Evolutionary conservation across 2,888 invertebrate species (phyloP).

Genomic region (Chamaedrilus cognettii): DNA sequence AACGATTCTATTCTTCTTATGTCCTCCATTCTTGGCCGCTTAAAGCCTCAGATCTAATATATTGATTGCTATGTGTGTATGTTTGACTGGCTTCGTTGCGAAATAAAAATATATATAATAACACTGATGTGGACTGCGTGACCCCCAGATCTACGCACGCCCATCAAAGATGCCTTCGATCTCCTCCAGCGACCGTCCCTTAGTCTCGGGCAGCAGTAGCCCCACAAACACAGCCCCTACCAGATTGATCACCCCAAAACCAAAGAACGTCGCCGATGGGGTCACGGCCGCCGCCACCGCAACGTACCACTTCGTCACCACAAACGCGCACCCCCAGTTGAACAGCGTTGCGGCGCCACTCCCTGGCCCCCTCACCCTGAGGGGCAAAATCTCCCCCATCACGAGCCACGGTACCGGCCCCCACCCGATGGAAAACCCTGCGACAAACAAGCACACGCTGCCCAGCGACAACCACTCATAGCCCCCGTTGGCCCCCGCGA

Average conservation of each 20-base stretch:
- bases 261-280: slow-evolving; percentile 71
- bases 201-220: slow-evolving; percentile 87
- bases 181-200: slow-evolving; percentile 89
- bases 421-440: slow-evolving; percentile 58
- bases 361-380: slow-evolving; percentile 81
- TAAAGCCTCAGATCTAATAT: too few relatives aligned
- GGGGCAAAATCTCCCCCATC: slow-evolving; percentile 67
- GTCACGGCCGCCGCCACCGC: slow-evolving; percentile 43
- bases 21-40: too few relatives aligned
- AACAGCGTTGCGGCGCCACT: slow-evolving; percentile 88
- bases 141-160: too few relatives aligned
- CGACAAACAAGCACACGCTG: slow-evolving; percentile 52
- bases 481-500: too few relatives aligned
- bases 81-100: too few relatives aligned
- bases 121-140: too few relatives aligned
- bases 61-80: too few relatives aligned
- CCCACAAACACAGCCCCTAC: slow-evolving; percentile 80
- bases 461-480: slow-evolving; percentile 49
- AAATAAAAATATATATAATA: too few relatives aligned
- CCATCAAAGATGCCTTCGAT: slow-evolving; percentile 63
- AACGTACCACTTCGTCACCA: slow-evolving; percentile 53
- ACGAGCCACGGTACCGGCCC: slow-evolving; percentile 60
- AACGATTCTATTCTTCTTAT: too few relatives aligned
- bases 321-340: slow-evolving; percentile 64
- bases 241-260: slow-evolving; percentile 75